Evolutionary conservation across 2,113 vertebrate genomes (phyloP).

Genomic region (Connochaetes taurinus): DNA sequence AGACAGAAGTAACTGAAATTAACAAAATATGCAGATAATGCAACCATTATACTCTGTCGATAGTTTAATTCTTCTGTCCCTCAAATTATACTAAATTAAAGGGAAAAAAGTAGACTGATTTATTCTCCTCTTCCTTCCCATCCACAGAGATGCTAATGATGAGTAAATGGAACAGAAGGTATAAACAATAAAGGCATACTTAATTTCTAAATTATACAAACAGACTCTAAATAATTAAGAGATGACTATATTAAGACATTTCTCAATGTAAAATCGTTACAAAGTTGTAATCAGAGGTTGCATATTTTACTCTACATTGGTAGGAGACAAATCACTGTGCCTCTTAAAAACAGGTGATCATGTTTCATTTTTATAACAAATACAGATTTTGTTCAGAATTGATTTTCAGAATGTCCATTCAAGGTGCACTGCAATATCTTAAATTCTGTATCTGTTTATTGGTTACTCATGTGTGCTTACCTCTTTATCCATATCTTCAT

Average conservation of each 20-base stretch:
- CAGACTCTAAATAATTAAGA: not conserved
- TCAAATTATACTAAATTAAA: not conserved
- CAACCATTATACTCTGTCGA: not conserved
- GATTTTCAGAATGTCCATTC: not conserved
- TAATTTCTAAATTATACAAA: not conserved
- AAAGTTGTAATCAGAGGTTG: not conserved
- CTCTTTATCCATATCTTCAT: conserved; percentile 75
- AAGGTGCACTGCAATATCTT: not conserved
- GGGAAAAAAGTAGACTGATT: not conserved
- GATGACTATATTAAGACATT: not conserved
- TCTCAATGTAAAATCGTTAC: not conserved
- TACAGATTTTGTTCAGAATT: not conserved
- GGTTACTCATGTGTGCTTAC: conserved; percentile 47
- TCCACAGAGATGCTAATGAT: not conserved
- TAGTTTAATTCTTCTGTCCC: not conserved
- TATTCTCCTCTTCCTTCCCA: not conserved
- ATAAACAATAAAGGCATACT: not conserved
- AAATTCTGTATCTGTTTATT: not conserved
- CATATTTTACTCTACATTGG: not conserved
- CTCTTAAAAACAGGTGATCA: not conserved
- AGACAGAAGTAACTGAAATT: not conserved
- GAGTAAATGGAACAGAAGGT: not conserved
- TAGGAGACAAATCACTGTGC: not conserved
- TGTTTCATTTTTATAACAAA: not conserved
- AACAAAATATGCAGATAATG: not conserved